Evolutionary conservation across 2,888 invertebrate species (phyloP), one percentile per base, ranked within the genome.

Genomic region (Catocala fraxini): DNA sequence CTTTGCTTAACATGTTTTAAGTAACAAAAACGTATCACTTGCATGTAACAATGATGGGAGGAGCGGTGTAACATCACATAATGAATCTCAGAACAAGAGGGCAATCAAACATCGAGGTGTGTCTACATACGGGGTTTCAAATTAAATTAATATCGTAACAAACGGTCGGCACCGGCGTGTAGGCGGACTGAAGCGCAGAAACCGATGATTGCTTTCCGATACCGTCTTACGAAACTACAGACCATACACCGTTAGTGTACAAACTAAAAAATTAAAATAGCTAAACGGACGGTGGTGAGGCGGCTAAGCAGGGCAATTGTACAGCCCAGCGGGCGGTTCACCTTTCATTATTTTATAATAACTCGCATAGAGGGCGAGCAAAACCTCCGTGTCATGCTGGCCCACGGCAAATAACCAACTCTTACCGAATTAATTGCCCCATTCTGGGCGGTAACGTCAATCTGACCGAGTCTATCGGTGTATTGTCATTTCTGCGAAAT

Each of bases 341-440:
- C 80, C 89, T 92, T 91, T 93, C 93, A 94, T 94, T 94, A 94
- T 93, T 92, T 93, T 93, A 93, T 93, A 93, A 93, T 94, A 94
- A 93, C 92, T 86, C 87, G 82, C 84, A 85, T 86, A 87, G 88
- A 89, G 89, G 90, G 88, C 85, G 88, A 83, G 75, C 82, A 86
- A 90, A 93, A 90, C 83, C 82, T 78, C 82, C 85, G 76, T 85
- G 93, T 94, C 93, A 93, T 93, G 91, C 87, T 89, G 78, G 78
- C 77, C 77, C 80, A 80, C 83, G 86, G 87, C 87, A 86, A 89
- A 89, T 85, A 87, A 81, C 85, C 82, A 83, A 85, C 87, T 89
- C 89, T 89, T 89, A 90, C 92, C 86, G 87, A 90, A 91, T 91
- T 93, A 92, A 93, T 93, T 91, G 93, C 87, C 84, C 82, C 88